Conservation (phyloP, 2,888 invertebrate genomes). For the Pseudococcus longispinus region DNA sequence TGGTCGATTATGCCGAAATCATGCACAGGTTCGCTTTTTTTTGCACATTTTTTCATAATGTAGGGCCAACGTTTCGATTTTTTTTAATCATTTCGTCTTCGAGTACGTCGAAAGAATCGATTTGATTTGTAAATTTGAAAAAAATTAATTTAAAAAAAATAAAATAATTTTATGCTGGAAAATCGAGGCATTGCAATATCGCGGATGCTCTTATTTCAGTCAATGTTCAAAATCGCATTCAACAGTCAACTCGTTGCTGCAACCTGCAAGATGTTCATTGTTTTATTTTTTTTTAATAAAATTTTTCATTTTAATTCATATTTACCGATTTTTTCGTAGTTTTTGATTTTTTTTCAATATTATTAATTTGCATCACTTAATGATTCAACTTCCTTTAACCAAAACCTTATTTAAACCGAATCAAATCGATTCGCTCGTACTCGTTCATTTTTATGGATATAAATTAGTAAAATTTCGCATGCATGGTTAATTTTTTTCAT, state of each 20-base stretch:
- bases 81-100: background rate
- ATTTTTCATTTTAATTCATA: background rate
- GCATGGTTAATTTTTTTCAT: background rate
- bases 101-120: background rate
- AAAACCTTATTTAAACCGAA: background rate
- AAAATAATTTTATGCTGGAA: background rate
- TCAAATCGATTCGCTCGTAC: background rate
- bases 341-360: background rate
- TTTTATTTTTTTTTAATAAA: background rate
- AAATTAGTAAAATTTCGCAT: background rate
- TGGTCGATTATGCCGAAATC: background rate
- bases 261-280: background rate
- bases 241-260: background rate
- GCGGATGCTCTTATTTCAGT: background rate
- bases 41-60: background rate
- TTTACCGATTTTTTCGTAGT: background rate
- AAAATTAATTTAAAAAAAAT: background rate
- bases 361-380: too few relatives aligned
- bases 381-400: too few relatives aligned
- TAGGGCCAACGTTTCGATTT: background rate
- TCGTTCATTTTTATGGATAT: background rate
- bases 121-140: background rate
- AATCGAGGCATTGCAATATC: background rate
- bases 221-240: background rate
- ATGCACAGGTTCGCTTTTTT: conserved; percentile 23